Evolutionary conservation across 2,888 invertebrate genomes (phyloP), one percentile per base, ranked within the genome.

Genomic region (Caenorhabditis afra): DNA sequence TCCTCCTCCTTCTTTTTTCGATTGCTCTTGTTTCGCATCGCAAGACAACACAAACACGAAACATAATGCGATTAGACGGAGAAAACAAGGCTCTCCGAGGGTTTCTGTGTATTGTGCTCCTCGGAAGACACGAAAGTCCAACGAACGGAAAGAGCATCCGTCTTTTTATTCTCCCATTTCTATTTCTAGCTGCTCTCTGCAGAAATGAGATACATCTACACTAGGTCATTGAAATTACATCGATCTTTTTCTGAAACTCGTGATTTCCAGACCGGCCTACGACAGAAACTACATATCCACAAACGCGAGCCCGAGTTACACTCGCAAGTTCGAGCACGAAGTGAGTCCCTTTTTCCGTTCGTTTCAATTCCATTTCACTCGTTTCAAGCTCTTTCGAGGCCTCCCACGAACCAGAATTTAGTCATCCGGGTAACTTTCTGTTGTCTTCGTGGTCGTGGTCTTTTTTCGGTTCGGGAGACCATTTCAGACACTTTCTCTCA

Each of bases 281-380:
- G 74, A 79, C 39, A 53, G 79, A 39, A 73, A 55, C 45, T 76
- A 80, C 52, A 64, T 73, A 11, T 57, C 67, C 11, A 67, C 78
- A 5, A 79, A 74, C 57, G 78, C 81, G n/a, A 81, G 81, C 18
- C 85, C 84, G 10, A 79, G 85, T 50, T 84, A 84, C 50, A 61
- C 81, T 10, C 50, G 85, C 16, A 84, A 84, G 53, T 81, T 83
- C 57, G 85, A 85, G n/a, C 78, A 83, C 35, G 85, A 85, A 61
- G 85, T 84, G 20, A 66, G 81, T 74, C 50, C n/a, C n/a, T n/a
- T n/a, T n/a, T n/a, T n/a, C n/a, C n/a, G n/a, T 49, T 41, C 35
- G 49, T 0, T 8, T 10, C 22, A 10, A 23, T 52, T 0, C 39
- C 10, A 22, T 23, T 22, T 39, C 44, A n/a, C 8, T 47, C 14